These are phyloP conservation scores for Catocala nupta DNA, from an alignment of 2,888 invertebrate genomes.

Conservation along the genomic window DNA sequence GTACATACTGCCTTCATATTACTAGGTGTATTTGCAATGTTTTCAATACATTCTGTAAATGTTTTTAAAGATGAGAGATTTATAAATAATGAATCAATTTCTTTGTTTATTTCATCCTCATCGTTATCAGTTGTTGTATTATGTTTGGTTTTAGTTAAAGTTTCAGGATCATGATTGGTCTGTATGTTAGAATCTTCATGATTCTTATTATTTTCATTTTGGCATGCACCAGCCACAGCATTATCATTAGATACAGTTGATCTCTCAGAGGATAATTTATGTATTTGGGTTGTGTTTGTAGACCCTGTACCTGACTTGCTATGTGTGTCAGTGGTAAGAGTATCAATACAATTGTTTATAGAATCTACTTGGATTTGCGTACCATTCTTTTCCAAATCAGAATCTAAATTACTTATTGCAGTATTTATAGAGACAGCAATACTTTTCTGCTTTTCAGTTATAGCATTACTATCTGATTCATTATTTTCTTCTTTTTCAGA, in stretches of 20 bases:
- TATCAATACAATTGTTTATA: not conserved
- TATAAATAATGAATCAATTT: too few relatives aligned
- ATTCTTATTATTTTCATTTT: not conserved
- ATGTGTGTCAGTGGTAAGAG: not conserved
- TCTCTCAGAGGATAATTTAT: too few relatives aligned
- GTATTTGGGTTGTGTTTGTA: not conserved
- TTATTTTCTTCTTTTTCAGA: conserved; percentile 10
- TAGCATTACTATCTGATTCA: conserved; percentile 5
- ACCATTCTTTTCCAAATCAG: conserved; percentile 31
- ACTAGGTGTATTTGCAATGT: too few relatives aligned
- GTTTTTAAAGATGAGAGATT: too few relatives aligned
- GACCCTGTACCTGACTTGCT: not conserved
- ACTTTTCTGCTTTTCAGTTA: conserved; percentile 5
- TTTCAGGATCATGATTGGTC: not conserved
- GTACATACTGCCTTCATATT: too few relatives aligned
- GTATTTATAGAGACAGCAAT: conserved; percentile 29
- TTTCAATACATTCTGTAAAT: too few relatives aligned
- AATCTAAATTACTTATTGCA: conserved; percentile 30
- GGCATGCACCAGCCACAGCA: too few relatives aligned
- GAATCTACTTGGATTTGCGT: not conserved
- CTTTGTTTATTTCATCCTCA: too few relatives aligned
- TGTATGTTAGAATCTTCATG: not conserved
- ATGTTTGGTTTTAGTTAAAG: too few relatives aligned
- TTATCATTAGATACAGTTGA: too few relatives aligned
- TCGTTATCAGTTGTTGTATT: too few relatives aligned